Conservation (phyloP, 2,888 invertebrate species). For the Micoletzkya japonica region DNA sequence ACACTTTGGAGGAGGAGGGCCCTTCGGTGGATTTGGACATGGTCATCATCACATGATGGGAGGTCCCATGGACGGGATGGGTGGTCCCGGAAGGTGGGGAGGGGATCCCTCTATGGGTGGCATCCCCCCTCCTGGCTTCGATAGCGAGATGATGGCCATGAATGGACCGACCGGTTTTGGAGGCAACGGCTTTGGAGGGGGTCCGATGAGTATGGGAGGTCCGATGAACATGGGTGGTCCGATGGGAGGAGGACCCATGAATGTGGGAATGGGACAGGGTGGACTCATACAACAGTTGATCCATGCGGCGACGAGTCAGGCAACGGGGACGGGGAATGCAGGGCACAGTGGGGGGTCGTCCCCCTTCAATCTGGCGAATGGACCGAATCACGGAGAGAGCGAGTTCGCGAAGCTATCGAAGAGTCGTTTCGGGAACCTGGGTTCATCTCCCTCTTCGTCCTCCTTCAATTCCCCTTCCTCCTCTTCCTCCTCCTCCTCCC, state of each 20-base stretch:
- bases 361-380: background rate
- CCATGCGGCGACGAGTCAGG: background rate
- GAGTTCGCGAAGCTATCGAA: slow-evolving; percentile 1
- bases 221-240: background rate
- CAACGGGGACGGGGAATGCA: background rate
- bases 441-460: too few relatives aligned
- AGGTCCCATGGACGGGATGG: background rate
- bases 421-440: slow-evolving; percentile 2
- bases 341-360: too few relatives aligned
- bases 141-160: background rate
- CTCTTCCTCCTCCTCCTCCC: too few relatives aligned
- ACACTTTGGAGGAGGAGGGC: background rate
- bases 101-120: background rate
- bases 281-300: slow-evolving; percentile 15
- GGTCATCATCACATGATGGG: background rate
- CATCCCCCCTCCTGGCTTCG: background rate
- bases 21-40: slow-evolving; percentile 1
- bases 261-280: background rate
- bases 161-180: slow-evolving; percentile 13
- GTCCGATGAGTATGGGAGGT: background rate
- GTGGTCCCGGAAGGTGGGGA: background rate
- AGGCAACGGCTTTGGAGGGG: background rate
- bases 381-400: background rate
- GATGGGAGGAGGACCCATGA: slow-evolving; percentile 1
- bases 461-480: too few relatives aligned